Evolutionary conservation across 2,113 vertebrate genomes (phyloP), one percentile per base, ranked within the genome.

Genomic region (Cinclus mexicanus): DNA sequence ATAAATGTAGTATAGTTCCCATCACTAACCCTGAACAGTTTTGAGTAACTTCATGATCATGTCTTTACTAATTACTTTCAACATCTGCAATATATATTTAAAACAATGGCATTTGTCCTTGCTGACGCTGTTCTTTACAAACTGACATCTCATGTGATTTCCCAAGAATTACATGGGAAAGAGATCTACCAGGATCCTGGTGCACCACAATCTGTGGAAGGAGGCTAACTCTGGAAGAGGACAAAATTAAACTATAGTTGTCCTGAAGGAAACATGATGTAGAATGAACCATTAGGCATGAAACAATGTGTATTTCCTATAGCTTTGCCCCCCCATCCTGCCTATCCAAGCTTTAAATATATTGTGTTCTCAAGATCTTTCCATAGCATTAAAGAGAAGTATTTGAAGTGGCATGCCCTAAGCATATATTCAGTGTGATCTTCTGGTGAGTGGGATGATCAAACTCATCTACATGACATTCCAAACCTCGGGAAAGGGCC

Each of bases 261-360:
- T 92, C 21, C 55, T 67, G 59, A 47, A 93, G 95, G 95, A 94
- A 97, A 83, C 26, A 13, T 4, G 52, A 39, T 31, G n/a, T 23
- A 94, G 89, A 92, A 81, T 52, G 56, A 47, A 47, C 44, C 31
- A 35, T 28, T 55, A 61, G 60, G 42, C 55, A 50, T 18, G 31
- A 71, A 96, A 94, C 92, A 97, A 95, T 90, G 89, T 78, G 52
- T 78, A 44, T 93, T 95, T 94, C 91, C 91, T 86, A 87, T 35
- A 78, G 80, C 29, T 76, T 37, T 37, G 35, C 9, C 25, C 21
- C 61, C 22, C 6, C 22, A 6, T 42, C 55, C 24, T 2, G 22
- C 59, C 59, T 53, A 21, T 20, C 29, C 44, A 56, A 42, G 61
- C 64, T 67, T 63, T 37, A 42, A 42, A 23, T 14, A 35, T 12